Base-by-base conservation (phyloP, 2,888 invertebrate genomes). In the Spialia ferax region DNA sequence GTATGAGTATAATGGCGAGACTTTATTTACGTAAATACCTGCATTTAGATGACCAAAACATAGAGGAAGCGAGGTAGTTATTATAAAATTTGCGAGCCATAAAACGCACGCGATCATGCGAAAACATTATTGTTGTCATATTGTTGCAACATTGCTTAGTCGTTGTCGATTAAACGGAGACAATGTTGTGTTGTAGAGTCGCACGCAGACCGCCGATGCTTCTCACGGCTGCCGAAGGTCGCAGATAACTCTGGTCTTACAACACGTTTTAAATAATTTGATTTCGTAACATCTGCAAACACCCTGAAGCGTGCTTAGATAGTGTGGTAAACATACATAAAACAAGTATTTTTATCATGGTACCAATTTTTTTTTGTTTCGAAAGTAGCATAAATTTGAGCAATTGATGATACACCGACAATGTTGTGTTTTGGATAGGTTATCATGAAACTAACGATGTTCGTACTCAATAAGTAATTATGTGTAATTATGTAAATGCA, bases 161-260 rank as follows among this genome's bases (percentile, higher is more conserved):
- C 84, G 87, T 87, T 88, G 89, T 88, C 87, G 89, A 90, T 92
- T 89, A 88, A 87, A 85, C 76, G 81, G 82, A 88, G 88, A 93
- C 92, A 93, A 93, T 91, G 89, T 81, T 75, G 81, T 85, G 87
- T 90, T 88, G 84, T 81, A 73, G 81, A 86, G 87, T 90, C 89
- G 84, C 88, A 89, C 88, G 87, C 84, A 76, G 81, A 73, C 73
- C 75, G 76, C 78, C 79, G 82, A 80, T 77, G 84, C 85, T 91
- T 92, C 92, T 89, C 92, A 92, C 93, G 93, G 84, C 82, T 83
- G 84, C 85, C 87, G 91, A 92, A 92, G 92, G 92, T 91, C 90
- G 89, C 80, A 86, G 87, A 88, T 90, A 90, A 86, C 85, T 86
- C 81, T 75, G 81, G 78, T 82, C 87, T 93, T 93, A 89, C 91